Evolutionary conservation across 2,113 vertebrate species (phyloP).

Genomic region (Scatophagus argus): DNA sequence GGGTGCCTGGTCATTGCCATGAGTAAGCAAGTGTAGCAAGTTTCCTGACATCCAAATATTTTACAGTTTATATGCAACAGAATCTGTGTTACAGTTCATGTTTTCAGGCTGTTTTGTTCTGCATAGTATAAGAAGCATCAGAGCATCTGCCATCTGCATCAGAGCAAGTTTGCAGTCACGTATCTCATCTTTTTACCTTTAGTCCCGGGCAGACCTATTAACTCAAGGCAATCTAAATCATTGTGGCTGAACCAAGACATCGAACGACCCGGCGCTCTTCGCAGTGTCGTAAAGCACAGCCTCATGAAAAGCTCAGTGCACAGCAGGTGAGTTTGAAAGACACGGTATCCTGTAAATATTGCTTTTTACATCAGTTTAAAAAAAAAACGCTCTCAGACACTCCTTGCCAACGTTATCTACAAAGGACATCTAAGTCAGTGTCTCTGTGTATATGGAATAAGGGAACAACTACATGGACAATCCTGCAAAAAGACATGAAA

Average conservation of each 20-base stretch:
- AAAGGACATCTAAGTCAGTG: background rate
- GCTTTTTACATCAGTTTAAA: conserved; percentile 2
- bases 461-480: conserved; percentile 10
- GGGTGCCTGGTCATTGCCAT: background rate
- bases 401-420: background rate
- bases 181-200: conserved; percentile 36
- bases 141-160: background rate
- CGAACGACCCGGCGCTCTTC: conserved; percentile 31
- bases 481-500: background rate
- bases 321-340: conserved; percentile 45
- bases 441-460: background rate
- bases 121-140: background rate
- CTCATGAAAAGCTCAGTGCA: conserved; percentile 53
- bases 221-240: conserved; percentile 48
- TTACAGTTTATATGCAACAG: background rate
- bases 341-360: conserved; percentile 1
- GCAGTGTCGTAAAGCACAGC: conserved; percentile 53
- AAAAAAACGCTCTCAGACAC: too few species aligned
- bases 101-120: background rate
- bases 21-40: background rate
- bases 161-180: background rate
- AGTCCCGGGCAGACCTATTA: background rate
- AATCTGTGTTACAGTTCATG: background rate
- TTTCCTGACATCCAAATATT: background rate
- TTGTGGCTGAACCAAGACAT: conserved; percentile 39